Percentiles rank a stretch among this genome's conserved stretches.
These are phyloP conservation scores for Hippopotamus amphibius DNA, from an alignment of 2,113 vertebrate species.

Conservation along the genomic window DNA sequence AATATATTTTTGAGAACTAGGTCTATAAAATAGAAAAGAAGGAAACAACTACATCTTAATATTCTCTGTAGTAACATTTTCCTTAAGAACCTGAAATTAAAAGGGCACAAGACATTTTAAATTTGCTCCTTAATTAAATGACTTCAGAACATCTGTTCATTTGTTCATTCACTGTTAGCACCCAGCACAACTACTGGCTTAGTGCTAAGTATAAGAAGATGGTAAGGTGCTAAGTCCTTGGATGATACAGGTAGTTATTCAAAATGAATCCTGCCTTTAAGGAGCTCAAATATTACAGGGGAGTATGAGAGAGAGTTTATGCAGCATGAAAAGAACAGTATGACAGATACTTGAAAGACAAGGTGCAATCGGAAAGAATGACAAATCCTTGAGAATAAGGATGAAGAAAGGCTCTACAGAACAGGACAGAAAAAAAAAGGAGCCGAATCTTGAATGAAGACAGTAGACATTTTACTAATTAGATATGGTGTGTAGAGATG, in stretches of 20 bases:
- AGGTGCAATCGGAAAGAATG: not conserved
- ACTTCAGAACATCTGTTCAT: not conserved
- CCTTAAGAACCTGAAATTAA: not conserved
- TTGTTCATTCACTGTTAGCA: not conserved
- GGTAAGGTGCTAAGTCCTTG: not conserved
- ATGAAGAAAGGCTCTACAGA: not conserved
- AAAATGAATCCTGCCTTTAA: not conserved
- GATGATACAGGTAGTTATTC: not conserved
- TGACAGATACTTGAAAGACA: not conserved
- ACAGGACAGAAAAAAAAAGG: not conserved
- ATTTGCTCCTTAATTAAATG: not conserved
- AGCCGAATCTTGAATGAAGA: not conserved
- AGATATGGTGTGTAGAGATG: not conserved
- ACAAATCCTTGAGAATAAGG: not conserved
- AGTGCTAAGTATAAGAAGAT: not conserved
- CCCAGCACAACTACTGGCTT: not conserved
- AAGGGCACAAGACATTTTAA: not conserved
- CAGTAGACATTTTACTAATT: not conserved
- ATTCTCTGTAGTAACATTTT: conserved; percentile 23
- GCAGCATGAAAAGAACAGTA: not conserved
- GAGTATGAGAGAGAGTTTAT: not conserved
- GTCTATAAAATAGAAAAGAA: not conserved
- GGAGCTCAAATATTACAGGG: not conserved
- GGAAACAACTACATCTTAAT: conserved; percentile 23
- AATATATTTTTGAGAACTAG: conserved; percentile 48